Conservation (phyloP, 2,888 invertebrate genomes). For the Pristionchus entomophagus region DNA sequence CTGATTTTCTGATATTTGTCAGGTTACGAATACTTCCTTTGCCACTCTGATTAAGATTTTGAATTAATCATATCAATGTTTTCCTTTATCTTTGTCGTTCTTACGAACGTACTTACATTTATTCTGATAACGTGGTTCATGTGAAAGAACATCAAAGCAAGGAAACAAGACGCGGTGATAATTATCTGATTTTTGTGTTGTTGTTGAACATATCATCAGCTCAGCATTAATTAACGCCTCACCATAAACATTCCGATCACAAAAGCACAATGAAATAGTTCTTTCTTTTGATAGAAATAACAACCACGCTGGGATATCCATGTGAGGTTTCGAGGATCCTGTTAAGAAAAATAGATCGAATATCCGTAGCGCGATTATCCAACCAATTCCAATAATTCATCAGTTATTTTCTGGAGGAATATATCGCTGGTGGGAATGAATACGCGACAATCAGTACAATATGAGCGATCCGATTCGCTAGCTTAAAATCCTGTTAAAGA, state of each 20-base stretch:
- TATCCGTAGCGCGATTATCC: no score
- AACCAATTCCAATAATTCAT: neutral
- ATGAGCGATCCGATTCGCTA: neutral
- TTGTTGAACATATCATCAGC: neutral
- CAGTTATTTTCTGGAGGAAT: neutral
- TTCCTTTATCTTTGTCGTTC: no score
- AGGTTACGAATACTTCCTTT: no score
- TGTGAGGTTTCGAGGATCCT: neutral
- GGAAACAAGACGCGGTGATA: neutral
- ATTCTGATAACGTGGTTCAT: neutral
- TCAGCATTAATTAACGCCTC: no score
- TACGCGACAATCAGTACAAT: neutral
- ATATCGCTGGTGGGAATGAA: neutral
- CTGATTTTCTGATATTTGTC: neutral
- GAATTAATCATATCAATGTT: no score
- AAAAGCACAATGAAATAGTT: neutral
- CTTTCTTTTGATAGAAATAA: neutral
- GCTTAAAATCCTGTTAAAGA: neutral
- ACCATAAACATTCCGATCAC: no score
- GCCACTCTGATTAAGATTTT: no score
- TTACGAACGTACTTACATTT: neutral
- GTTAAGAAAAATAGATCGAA: neutral
- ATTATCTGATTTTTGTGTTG: neutral
- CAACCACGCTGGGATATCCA: neutral
- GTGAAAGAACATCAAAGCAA: neutral